Evolutionary conservation across 2,888 invertebrate genomes (phyloP).

Genomic region (Lepetodrilus schrolli): DNA sequence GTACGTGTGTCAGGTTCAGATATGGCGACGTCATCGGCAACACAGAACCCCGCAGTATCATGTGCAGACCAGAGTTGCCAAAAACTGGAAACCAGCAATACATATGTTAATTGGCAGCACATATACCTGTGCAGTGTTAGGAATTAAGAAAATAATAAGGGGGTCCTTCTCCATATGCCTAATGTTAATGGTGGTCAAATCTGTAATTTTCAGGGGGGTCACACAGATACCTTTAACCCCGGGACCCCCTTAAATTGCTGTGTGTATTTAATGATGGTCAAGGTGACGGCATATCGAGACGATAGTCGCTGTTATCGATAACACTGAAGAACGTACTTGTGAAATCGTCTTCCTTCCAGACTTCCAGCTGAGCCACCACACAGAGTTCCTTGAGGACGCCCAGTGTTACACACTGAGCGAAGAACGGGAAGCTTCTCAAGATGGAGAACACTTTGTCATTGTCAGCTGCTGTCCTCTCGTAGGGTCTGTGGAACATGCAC

Average conservation of each 20-base stretch:
- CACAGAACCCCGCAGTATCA: constrained; percentile 70
- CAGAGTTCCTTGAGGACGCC: constrained; percentile 68
- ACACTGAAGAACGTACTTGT: constrained; percentile 61
- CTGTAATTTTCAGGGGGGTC: too few species aligned
- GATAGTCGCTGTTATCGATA: too few species aligned
- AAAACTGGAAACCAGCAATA: constrained; percentile 73
- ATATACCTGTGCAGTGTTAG: too few species aligned
- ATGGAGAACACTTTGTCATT: constrained; percentile 70
- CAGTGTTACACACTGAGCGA: constrained; percentile 58
- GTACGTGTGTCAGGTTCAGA: constrained; percentile 40
- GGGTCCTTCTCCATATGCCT: too few species aligned
- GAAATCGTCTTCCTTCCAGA: constrained; percentile 70
- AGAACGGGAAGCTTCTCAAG: constrained; percentile 63
- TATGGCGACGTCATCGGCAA: constrained; percentile 59
- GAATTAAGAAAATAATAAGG: too few species aligned
- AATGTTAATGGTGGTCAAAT: too few species aligned
- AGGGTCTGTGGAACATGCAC: constrained; percentile 61
- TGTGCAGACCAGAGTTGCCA: constrained; percentile 71
- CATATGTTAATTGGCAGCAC: too few species aligned
- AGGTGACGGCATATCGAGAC: too few species aligned
- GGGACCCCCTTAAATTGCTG: too few species aligned
- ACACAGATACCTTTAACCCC: too few species aligned
- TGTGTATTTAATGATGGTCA: too few species aligned
- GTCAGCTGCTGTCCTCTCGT: constrained; percentile 70
- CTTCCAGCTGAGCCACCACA: constrained; percentile 69